Percentiles rank a stretch among this genome's conserved stretches.
Conservation (phyloP, 2,888 invertebrate genomes). For the Hyppa rectilinea region DNA sequence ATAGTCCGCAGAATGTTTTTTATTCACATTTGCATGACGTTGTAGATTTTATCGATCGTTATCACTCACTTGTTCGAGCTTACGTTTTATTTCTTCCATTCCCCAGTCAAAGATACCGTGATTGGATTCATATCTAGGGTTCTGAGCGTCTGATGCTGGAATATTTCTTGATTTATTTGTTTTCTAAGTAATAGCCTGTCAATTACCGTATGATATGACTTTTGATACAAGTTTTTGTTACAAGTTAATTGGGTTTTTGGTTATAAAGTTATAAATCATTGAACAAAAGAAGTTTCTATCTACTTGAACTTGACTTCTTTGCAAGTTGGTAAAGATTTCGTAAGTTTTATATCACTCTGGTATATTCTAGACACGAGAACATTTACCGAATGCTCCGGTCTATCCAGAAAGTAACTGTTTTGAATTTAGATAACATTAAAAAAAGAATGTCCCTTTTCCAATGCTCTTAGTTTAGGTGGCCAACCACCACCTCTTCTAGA, state of each 20-base stretch:
- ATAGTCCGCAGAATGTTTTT: slow-evolving; percentile 49
- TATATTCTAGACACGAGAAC: not conserved
- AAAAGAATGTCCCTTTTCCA: no score
- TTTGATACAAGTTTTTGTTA: not conserved
- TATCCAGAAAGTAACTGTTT: not conserved
- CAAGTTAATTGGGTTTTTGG: not conserved
- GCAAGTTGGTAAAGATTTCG: not conserved
- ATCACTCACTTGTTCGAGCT: slow-evolving; percentile 70
- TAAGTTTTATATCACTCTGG: not conserved
- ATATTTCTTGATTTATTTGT: slow-evolving; percentile 38
- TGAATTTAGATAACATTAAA: no score
- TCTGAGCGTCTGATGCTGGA: slow-evolving; percentile 37
- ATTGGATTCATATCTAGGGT: slow-evolving; percentile 62
- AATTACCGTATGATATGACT: not conserved
- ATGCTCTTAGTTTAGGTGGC: no score
- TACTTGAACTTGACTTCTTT: not conserved
- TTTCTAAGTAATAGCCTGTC: slow-evolving; percentile 8
- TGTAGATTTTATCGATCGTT: slow-evolving; percentile 73
- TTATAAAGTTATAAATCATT: not conserved
- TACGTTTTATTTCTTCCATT: slow-evolving; percentile 66
- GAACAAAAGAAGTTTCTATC: not conserved
- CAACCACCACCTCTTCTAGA: no score
- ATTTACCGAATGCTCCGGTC: not conserved
- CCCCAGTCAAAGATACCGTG: slow-evolving; percentile 53
- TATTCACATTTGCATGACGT: slow-evolving; percentile 72